These are phyloP conservation scores for Chelidonichthys spinosus DNA, from an alignment of 2,797 vertebrate genomes.

Conservation along the genomic window DNA sequence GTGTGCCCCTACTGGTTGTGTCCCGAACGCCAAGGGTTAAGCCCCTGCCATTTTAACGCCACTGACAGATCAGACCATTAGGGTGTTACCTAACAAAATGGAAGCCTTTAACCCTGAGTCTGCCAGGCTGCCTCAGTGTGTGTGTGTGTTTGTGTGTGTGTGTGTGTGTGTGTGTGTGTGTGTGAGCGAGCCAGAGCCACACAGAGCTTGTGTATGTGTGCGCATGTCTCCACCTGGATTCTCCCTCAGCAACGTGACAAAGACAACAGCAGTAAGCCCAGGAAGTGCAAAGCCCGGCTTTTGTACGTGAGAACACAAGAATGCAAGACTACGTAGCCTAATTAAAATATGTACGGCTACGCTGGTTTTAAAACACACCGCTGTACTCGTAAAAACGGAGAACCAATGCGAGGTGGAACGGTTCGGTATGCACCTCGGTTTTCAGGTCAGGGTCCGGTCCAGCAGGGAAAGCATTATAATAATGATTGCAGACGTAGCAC, in stretches of 20 bases:
- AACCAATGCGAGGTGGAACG: not conserved
- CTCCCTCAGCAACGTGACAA: constrained; percentile 78
- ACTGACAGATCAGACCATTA: constrained; percentile 89
- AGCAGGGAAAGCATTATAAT: not conserved
- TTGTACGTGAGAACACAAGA: constrained; percentile 65
- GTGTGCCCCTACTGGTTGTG: constrained; percentile 80
- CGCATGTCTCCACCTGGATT: constrained; percentile 82
- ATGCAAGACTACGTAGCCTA: constrained; percentile 30
- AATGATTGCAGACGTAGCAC: too few relatives aligned
- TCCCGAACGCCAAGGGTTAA: constrained; percentile 88
- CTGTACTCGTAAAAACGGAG: constrained; percentile 17
- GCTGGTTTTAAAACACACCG: constrained; percentile 4
- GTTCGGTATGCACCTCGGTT: not conserved
- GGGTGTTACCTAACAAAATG: constrained; percentile 92
- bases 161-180: constrained; percentile 23
- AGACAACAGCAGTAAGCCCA: constrained; percentile 67
- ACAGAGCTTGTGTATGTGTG: constrained; percentile 48
- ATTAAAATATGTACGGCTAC: not conserved
- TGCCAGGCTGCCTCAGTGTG: constrained; percentile 74
- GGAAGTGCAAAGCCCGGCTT: constrained; percentile 69
- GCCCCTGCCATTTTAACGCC: constrained; percentile 89
- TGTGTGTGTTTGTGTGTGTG: constrained; percentile 43
- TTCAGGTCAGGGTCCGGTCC: not conserved
- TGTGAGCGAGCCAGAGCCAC: constrained; percentile 37
- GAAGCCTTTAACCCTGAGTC: constrained; percentile 87